Conservation (phyloP, 2,888 invertebrate genomes). For the Tromatobia lineatoria region DNA sequence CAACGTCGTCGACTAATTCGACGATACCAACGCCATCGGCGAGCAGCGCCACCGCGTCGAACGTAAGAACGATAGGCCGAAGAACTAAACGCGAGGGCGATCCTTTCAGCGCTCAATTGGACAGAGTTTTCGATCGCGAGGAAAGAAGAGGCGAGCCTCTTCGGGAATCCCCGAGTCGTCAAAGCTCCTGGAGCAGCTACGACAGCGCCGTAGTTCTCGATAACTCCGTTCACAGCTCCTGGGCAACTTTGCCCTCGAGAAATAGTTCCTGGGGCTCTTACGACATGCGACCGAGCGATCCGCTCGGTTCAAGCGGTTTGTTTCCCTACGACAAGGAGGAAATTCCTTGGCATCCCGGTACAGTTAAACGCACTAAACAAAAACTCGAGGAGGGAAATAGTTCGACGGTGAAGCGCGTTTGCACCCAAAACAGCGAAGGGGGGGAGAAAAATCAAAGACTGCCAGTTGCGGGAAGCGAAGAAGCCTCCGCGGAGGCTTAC, state of each 20-base stretch:
- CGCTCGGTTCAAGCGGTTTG: conserved; percentile 85
- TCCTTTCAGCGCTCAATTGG: conserved; percentile 90
- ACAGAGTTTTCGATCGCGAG: conserved; percentile 90
- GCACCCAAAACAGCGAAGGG: conserved; percentile 79
- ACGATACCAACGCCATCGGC: conserved; percentile 45
- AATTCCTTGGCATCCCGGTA: conserved; percentile 90
- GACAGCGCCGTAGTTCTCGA: conserved; percentile 92
- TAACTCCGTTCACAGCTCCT: conserved; percentile 92
- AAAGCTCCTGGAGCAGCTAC: conserved; percentile 92
- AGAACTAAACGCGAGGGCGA: conserved; percentile 87
- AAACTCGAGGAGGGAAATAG: conserved; percentile 88
- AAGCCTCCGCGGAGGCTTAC: conserved; percentile 79
- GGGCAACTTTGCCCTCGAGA: conserved; percentile 90
- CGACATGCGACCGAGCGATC: conserved; percentile 87
- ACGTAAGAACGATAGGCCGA: conserved; percentile 64
- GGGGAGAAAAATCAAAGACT: conserved; percentile 75
- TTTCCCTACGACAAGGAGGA: conserved; percentile 88
- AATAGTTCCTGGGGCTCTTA: conserved; percentile 92
- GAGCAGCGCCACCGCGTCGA: conserved; percentile 64
- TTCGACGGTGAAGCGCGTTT: conserved; percentile 83
- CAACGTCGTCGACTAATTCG: conserved; percentile 49
- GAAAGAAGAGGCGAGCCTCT: conserved; percentile 85
- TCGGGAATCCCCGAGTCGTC: conserved; percentile 88
- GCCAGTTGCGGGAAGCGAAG: conserved; percentile 78
- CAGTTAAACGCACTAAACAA: conserved; percentile 90